Percentiles rank a stretch among this genome's conserved stretches.
phyloP scores from a whole-genome alignment of 1,140 invertebrate species.

The Hycleus phaleratus region DNA sequence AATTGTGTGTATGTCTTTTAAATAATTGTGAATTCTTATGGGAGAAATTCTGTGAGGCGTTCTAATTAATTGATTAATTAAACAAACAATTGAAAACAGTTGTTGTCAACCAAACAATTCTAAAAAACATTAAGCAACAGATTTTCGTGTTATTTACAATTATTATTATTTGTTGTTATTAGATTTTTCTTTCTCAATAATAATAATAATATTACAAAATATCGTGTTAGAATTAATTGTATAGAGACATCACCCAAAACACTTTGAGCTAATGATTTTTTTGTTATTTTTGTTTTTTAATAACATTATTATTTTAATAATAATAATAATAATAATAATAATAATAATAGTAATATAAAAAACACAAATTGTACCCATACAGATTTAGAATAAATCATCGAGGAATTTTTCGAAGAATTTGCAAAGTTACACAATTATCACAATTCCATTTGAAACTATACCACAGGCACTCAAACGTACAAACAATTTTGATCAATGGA shows the following conservation, averaged over 20 bases:
- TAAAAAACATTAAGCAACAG: constrained; percentile 23
- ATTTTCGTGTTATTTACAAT: constrained; percentile 24
- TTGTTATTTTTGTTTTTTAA: constrained; percentile 3
- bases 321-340: not conserved
- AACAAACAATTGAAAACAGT: not conserved
- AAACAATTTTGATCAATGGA: too few relatives aligned
- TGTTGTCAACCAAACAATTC: not conserved
- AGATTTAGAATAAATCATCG: constrained; percentile 24
- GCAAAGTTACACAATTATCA: constrained; percentile 21
- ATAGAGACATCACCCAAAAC: constrained; percentile 24
- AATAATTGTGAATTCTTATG: not conserved
- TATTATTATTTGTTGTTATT: constrained; percentile 14
- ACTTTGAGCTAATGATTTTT: constrained; percentile 23
- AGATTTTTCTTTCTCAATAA: too few relatives aligned
- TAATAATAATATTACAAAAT: constrained; percentile 22
- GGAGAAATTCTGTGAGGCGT: not conserved
- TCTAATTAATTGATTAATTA: not conserved
- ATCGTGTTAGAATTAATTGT: constrained; percentile 25
- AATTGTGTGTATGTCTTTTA: constrained; percentile 4
- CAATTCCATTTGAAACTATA: not conserved
- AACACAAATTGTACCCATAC: constrained; percentile 28
- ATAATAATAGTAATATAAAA: not conserved
- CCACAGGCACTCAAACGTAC: too few relatives aligned
- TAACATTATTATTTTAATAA: not conserved
- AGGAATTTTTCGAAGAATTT: constrained; percentile 20